These are phyloP conservation scores for Drepanosiphum platanoidis DNA, from an alignment of 2,888 invertebrate genomes.

Conservation along the genomic window DNA sequence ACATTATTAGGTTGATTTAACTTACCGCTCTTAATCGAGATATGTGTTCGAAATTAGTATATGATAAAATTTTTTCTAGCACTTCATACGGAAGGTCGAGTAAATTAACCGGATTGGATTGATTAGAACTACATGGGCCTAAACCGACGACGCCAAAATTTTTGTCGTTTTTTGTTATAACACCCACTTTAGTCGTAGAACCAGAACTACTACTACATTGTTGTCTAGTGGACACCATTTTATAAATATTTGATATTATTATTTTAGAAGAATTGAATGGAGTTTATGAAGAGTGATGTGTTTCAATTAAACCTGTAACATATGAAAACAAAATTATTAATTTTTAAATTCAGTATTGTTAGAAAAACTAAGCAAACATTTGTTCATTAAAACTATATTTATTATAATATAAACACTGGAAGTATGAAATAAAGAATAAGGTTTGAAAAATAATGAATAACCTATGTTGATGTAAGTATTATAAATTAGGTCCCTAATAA, in stretches of 20 bases:
- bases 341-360: too few species aligned
- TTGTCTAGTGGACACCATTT: slow-evolving; percentile 72
- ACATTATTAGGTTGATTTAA: slow-evolving; percentile 64
- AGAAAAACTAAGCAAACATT: too few species aligned
- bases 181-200: slow-evolving; percentile 41
- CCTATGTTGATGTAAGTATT: too few species aligned
- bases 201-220: slow-evolving; percentile 69
- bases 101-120: slow-evolving; percentile 67
- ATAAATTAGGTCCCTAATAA: too few species aligned
- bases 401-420: too few species aligned
- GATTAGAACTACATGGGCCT: slow-evolving; percentile 30
- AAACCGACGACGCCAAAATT: slow-evolving; percentile 14
- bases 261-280: background rate
- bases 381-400: too few species aligned
- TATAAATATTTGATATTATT: slow-evolving; percentile 15
- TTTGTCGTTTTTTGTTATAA: slow-evolving; percentile 47
- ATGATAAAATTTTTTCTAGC: slow-evolving; percentile 80
- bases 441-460: too few species aligned
- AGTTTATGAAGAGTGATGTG: background rate
- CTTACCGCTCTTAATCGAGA: slow-evolving; percentile 83
- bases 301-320: slow-evolving; percentile 11
- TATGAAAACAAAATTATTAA: background rate
- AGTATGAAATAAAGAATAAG: too few species aligned
- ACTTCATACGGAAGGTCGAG: slow-evolving; percentile 84
- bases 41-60: slow-evolving; percentile 79